phyloP scores from a whole-genome alignment of 2,888 invertebrate genomes.

The Epistrophe eligans region DNA sequence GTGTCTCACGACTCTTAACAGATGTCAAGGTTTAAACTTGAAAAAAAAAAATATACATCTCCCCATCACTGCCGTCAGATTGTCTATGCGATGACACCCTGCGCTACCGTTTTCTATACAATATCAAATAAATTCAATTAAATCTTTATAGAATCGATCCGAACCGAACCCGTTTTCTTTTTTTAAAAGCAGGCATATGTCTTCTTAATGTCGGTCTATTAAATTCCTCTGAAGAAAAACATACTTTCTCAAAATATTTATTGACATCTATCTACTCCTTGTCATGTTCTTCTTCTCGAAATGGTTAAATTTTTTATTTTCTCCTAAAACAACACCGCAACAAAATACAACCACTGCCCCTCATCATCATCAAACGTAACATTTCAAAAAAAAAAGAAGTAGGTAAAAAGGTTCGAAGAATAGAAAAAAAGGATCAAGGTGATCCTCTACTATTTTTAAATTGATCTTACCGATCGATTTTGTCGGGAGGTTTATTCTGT shows the following conservation, averaged over 20 bases:
- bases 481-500: constrained; percentile 9
- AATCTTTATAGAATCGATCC: constrained; percentile 45
- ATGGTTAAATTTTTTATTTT: constrained; percentile 41
- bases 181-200: constrained; percentile 17
- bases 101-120: constrained; percentile 69
- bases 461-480: constrained; percentile 45
- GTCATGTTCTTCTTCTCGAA: constrained; percentile 57
- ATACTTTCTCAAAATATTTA: constrained; percentile 63
- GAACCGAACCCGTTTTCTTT: constrained; percentile 38
- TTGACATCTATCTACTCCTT: constrained; percentile 75
- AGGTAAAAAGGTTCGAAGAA: constrained; percentile 17
- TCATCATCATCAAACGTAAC: constrained; percentile 57
- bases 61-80: constrained; percentile 49
- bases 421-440: constrained; percentile 60
- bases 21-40: constrained; percentile 46
- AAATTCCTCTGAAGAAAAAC: constrained; percentile 59
- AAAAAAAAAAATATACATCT: constrained; percentile 7
- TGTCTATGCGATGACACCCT: constrained; percentile 65
- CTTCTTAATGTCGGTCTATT: constrained; percentile 46
- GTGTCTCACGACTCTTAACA: constrained; percentile 70
- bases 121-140: constrained; percentile 72
- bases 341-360: constrained; percentile 47
- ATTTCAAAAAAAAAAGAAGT: constrained; percentile 37
- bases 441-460: constrained; percentile 37
- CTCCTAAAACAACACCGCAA: constrained; percentile 75